Base-by-base conservation (phyloP, 2,888 invertebrate genomes). In the Nasonovia ribisnigri region DNA sequence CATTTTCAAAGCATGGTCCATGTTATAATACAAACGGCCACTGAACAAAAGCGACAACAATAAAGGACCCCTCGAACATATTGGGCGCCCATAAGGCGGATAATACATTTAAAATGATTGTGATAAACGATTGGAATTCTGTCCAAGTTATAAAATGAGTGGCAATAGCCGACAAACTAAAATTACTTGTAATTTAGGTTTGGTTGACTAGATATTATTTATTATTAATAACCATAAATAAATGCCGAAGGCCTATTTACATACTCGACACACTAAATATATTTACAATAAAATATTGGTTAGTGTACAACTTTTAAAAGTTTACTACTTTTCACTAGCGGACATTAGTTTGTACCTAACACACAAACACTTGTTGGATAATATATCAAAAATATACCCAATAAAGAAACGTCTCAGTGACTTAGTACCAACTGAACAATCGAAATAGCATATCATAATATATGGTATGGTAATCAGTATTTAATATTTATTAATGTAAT, bases 11-110 rank as follows among this genome's bases (percentile, higher is more conserved):
- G 36, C 36, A 20, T 36, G 36, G 16, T 67, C 6, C 36, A 36
- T 67, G 36, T 36, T 36, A 36, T 10, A 36, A 11, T 51, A 48
- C 8, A 51, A 51, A 67, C 67, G 16, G n/a, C 67, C n/a, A n/a
- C 16, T n/a, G 67, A 20, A 67, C 36, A 36, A 67, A 67, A 36
- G n/a, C n/a, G 16, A 36, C 67, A 67, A 67, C n/a, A 67, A 67
- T 67, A 51, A 90, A n/a, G 77, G 46, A 24, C 36, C 43, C n/a
- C 77, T 77, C 77, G 24, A 90, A 90, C 77, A 90, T 77, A 77
- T 77, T 48, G 77, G 36, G 90, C 42, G 77, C 51, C 84, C 51
- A 26, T n/a, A 36, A 90, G 51, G 90, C 77, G 84, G 51, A 77
- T 48, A 20, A n/a, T 90, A 48, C 51, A 36, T 90, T 90, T 48